These are phyloP conservation scores for Ficedula albicollis DNA, from an alignment of 2,797 vertebrate genomes.

Conservation along the genomic window DNA sequence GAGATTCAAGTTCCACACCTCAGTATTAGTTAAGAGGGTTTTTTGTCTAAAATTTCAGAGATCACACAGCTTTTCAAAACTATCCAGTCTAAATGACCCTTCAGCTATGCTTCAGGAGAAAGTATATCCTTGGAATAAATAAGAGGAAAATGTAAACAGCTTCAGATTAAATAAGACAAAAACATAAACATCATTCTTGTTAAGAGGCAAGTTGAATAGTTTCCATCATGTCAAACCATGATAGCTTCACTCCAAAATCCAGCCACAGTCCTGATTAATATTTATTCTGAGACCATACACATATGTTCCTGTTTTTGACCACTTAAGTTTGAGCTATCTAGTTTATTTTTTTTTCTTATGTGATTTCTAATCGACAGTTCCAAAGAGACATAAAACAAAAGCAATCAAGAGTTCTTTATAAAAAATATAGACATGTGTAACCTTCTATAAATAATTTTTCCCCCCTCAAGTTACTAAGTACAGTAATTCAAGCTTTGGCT, in stretches of 20 bases:
- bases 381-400: constrained; percentile 40
- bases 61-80: background rate
- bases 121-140: background rate
- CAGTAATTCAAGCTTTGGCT: constrained; percentile 62
- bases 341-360: constrained; percentile 28
- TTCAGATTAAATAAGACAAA: background rate
- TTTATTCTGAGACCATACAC: background rate
- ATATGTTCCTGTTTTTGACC: background rate
- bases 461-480: constrained; percentile 28
- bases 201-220: background rate
- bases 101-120: background rate
- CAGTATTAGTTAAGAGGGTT: background rate
- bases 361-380: constrained; percentile 20
- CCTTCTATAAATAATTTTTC: constrained; percentile 18
- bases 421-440: constrained; percentile 22
- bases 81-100: background rate
- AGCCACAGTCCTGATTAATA: background rate
- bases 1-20: background rate
- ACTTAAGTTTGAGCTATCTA: background rate
- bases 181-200: background rate
- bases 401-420: constrained; percentile 31
- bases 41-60: background rate
- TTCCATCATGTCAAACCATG: background rate
- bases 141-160: background rate
- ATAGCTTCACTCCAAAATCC: background rate